Evolutionary conservation across 2,797 vertebrate genomes (phyloP).

Genomic region (Lepilemur ruficaudatus): DNA sequence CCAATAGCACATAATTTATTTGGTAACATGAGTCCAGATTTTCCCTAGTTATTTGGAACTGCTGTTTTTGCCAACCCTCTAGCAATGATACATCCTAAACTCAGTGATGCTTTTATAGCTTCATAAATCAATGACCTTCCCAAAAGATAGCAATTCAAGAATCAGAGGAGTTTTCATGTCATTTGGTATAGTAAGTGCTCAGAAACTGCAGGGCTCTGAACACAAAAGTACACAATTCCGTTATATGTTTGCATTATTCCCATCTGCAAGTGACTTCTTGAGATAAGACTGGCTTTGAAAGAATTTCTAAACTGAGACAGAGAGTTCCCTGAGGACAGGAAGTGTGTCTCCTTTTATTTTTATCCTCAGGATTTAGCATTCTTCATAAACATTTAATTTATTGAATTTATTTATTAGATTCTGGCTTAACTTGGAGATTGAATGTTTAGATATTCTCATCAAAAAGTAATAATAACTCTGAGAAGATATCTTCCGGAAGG

Average conservation of each 20-base stretch:
- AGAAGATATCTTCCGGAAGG: background rate
- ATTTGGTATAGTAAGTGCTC: background rate
- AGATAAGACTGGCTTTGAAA: slow-evolving; percentile 32
- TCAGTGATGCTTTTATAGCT: background rate
- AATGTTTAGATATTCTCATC: slow-evolving; percentile 12
- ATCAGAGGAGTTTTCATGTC: background rate
- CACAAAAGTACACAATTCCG: background rate
- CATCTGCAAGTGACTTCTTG: background rate
- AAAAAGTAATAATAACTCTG: slow-evolving; percentile 28
- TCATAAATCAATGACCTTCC: background rate
- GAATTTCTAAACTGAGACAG: background rate
- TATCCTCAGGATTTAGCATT: background rate
- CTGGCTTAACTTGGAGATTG: background rate
- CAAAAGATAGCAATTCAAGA: background rate
- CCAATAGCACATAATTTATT: background rate
- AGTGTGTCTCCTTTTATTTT: slow-evolving; percentile 38
- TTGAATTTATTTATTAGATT: slow-evolving; percentile 38
- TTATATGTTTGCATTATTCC: background rate
- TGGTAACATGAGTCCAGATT: background rate
- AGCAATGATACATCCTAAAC: background rate
- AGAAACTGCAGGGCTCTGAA: background rate
- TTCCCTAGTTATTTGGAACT: background rate
- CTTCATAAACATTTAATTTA: slow-evolving; percentile 33
- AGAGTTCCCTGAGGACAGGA: background rate
- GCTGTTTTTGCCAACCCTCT: background rate